These are phyloP conservation scores for Meda fulgida DNA, from an alignment of 2,797 vertebrate genomes.

Conservation along the genomic window DNA sequence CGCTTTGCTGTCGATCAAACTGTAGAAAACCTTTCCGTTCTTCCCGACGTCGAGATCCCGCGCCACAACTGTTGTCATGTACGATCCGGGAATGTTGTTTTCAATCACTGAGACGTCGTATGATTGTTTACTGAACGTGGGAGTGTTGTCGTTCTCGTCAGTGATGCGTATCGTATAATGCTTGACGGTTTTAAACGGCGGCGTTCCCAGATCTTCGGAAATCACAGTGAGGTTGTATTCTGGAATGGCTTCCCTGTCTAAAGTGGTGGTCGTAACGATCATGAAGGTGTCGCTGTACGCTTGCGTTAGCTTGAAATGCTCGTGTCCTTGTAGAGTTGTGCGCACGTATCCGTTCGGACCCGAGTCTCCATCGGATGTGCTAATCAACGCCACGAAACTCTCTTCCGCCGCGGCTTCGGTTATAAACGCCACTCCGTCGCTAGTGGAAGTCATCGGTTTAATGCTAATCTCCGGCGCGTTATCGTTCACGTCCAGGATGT, in stretches of 20 bases:
- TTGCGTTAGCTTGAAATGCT: conserved; percentile 81
- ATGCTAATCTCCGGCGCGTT: conserved; percentile 78
- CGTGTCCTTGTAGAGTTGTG: conserved; percentile 78
- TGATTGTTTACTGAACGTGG: conserved; percentile 75
- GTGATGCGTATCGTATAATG: conserved; percentile 80
- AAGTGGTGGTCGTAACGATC: conserved; percentile 75
- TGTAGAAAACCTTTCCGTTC: conserved; percentile 75
- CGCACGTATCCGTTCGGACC: conserved; percentile 81
- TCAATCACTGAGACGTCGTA: conserved; percentile 81
- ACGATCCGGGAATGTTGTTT: conserved; percentile 82
- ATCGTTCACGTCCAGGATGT: conserved; percentile 80
- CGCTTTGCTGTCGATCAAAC: conserved; percentile 73
- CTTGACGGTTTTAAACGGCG: conserved; percentile 77
- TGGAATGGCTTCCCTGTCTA: conserved; percentile 78
- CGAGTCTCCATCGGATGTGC: conserved; percentile 83
- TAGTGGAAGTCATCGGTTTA: conserved; percentile 80
- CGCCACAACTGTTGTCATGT: conserved; percentile 77
- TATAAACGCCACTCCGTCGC: conserved; percentile 78
- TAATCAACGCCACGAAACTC: conserved; percentile 83
- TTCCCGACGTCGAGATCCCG: conserved; percentile 72
- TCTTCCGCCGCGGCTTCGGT: conserved; percentile 78
- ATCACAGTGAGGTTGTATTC: conserved; percentile 82
- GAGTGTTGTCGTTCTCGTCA: conserved; percentile 83
- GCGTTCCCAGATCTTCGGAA: conserved; percentile 77
- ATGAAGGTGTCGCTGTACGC: conserved; percentile 83